phyloP scores from a whole-genome alignment of 2,113 vertebrate genomes.

The Paracanthobrama guichenoti region DNA sequence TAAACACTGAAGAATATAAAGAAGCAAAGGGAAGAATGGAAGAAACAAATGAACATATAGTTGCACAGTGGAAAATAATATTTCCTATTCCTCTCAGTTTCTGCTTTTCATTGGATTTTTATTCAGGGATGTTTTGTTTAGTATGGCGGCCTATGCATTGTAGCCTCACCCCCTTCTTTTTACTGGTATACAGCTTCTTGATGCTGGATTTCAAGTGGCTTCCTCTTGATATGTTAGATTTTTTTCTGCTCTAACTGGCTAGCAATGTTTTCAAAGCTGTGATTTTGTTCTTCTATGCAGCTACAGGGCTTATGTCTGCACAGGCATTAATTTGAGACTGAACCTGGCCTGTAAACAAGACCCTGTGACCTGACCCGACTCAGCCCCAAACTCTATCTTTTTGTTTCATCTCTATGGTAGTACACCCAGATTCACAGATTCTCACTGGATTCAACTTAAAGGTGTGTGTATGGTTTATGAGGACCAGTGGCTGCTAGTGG shows the following conservation, averaged over 20 bases:
- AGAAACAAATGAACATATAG: neutral
- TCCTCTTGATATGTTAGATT: neutral
- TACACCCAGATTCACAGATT: neutral
- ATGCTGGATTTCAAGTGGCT: neutral
- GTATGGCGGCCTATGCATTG: neutral
- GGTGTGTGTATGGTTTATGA: neutral
- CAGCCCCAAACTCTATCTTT: neutral
- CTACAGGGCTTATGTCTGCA: neutral
- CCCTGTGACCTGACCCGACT: neutral
- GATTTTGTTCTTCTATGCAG: neutral
- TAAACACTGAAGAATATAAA: neutral
- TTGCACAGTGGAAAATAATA: neutral
- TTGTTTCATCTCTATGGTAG: neutral
- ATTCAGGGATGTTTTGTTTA: neutral
- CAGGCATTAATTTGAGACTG: neutral
- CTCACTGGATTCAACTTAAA: neutral
- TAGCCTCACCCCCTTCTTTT: neutral
- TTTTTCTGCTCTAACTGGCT: neutral
- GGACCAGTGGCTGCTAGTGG: too few species aligned
- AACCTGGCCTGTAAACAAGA: neutral
- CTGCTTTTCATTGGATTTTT: neutral
- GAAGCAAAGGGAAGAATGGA: neutral
- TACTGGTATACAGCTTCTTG: neutral
- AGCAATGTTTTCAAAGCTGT: neutral
- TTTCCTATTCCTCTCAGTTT: neutral